These are phyloP conservation scores for Rhinoderma darwinii DNA, from an alignment of 2,113 vertebrate genomes.

Conservation along the genomic window DNA sequence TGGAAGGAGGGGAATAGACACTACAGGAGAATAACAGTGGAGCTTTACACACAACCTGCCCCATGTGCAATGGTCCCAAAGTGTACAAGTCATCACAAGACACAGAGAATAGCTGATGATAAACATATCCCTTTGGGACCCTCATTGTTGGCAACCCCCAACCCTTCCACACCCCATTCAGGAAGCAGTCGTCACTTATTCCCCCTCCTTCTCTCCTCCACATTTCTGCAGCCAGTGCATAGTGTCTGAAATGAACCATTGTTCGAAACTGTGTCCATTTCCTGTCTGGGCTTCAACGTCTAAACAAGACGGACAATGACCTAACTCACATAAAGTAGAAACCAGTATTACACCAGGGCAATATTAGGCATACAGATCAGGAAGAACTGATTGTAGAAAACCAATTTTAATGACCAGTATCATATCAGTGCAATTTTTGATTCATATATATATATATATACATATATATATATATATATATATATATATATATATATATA, in stretches of 20 bases:
- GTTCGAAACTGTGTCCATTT: conserved; percentile 41
- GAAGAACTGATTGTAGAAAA: neutral
- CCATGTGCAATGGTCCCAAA: conserved; percentile 21
- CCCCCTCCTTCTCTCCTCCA: conserved; percentile 8
- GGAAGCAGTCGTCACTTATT: conserved; percentile 38
- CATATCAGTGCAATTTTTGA: neutral
- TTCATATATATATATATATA: neutral
- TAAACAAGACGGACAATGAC: conserved; percentile 47
- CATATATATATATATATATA: too few species aligned
- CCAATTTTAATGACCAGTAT: neutral
- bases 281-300: conserved; percentile 35
- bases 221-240: conserved; percentile 32
- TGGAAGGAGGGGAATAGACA: conserved; percentile 1
- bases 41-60: neutral
- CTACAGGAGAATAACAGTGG: neutral
- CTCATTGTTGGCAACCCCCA: neutral
- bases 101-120: conserved; percentile 31
- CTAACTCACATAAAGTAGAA: neutral
- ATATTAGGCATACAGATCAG: neutral
- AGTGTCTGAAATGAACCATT: conserved; percentile 53
- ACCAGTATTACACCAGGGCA: neutral
- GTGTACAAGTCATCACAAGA: conserved; percentile 28
- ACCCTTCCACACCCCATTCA: conserved; percentile 50
- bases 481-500: too few species aligned
- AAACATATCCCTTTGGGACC: conserved; percentile 39